Percentiles rank a stretch among this genome's conserved stretches.
Evolutionary conservation across 1,140 invertebrate genomes (phyloP).

Genomic region (Venturia canescens): DNA sequence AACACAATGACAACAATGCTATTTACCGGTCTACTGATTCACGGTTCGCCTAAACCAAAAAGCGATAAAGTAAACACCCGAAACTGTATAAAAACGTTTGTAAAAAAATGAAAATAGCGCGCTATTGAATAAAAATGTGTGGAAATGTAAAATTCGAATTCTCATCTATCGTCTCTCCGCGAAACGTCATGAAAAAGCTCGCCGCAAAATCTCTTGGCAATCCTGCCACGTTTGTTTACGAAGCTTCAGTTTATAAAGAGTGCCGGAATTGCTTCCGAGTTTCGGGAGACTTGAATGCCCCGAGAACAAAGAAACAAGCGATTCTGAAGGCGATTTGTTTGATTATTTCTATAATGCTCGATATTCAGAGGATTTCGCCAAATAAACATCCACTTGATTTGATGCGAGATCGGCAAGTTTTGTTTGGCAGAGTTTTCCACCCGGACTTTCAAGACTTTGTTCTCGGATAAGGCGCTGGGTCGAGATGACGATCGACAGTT

Average conservation of each 20-base stretch:
- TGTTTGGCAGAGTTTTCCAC: too few relatives aligned
- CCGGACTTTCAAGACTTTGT: too few relatives aligned
- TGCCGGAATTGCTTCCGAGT: background rate
- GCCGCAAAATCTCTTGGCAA: too few relatives aligned
- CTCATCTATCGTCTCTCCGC: too few relatives aligned
- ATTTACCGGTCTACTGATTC: background rate
- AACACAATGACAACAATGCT: background rate
- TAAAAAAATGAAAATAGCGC: background rate
- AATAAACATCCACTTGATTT: too few relatives aligned
- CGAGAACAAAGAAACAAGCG: background rate
- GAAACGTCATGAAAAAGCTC: too few relatives aligned
- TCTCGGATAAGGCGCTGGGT: too few relatives aligned
- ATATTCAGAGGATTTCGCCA: background rate
- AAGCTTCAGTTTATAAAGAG: background rate
- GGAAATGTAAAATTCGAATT: too few relatives aligned
- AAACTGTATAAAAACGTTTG: background rate
- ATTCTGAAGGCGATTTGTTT: background rate
- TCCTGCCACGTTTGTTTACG: too few relatives aligned
- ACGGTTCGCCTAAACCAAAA: background rate
- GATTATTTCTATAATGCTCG: background rate
- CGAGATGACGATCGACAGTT: too few relatives aligned
- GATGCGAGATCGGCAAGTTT: too few relatives aligned
- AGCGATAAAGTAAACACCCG: background rate
- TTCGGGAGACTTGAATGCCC: background rate
- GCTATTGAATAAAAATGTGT: too few relatives aligned